A percentile compares a stretch with the other conserved stretches of the same genome.
Conservation (phyloP, 2,113 vertebrate species). For the Pteropus alecto region DNA sequence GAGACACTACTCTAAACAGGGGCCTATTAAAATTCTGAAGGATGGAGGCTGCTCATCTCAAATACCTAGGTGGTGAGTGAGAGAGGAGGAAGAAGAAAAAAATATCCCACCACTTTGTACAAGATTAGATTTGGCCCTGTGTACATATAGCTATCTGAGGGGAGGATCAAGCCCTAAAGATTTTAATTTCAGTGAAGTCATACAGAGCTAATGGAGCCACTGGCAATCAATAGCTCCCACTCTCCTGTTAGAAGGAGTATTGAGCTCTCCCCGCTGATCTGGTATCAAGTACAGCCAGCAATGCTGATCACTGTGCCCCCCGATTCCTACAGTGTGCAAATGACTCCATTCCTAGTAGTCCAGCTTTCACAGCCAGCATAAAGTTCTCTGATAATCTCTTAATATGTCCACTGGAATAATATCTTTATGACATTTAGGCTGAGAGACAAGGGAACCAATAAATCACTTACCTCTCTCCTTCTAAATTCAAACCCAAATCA, state of each 20-base stretch:
- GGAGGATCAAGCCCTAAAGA: slow-evolving; percentile 69
- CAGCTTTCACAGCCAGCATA: neutral
- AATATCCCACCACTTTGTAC: slow-evolving; percentile 10
- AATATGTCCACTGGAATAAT: slow-evolving; percentile 44
- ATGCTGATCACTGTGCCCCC: neutral
- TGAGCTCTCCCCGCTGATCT: slow-evolving; percentile 63
- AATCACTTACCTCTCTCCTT: slow-evolving; percentile 28
- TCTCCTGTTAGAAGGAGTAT: slow-evolving; percentile 60
- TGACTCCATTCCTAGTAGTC: neutral
- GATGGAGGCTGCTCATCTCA: neutral
- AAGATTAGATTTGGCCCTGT: slow-evolving; percentile 58
- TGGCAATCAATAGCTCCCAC: slow-evolving; percentile 66
- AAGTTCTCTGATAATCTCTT: slow-evolving; percentile 51
- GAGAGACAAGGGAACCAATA: slow-evolving; percentile 34
- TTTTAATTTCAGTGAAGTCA: slow-evolving; percentile 77
- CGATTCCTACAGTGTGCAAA: slow-evolving; percentile 39
- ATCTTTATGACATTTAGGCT: slow-evolving; percentile 47
- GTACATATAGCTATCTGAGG: slow-evolving; percentile 55
- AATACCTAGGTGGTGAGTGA: neutral
- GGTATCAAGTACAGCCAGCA: slow-evolving; percentile 34
- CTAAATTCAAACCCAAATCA: neutral
- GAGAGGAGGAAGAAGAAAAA: neutral
- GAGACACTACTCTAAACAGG: slow-evolving; percentile 41
- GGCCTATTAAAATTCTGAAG: slow-evolving; percentile 64
- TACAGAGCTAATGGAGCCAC: slow-evolving; percentile 74